Evolutionary conservation across 2,113 vertebrate genomes (phyloP), one percentile per base, ranked within the genome.

Genomic region (Hippocampus comes): DNA sequence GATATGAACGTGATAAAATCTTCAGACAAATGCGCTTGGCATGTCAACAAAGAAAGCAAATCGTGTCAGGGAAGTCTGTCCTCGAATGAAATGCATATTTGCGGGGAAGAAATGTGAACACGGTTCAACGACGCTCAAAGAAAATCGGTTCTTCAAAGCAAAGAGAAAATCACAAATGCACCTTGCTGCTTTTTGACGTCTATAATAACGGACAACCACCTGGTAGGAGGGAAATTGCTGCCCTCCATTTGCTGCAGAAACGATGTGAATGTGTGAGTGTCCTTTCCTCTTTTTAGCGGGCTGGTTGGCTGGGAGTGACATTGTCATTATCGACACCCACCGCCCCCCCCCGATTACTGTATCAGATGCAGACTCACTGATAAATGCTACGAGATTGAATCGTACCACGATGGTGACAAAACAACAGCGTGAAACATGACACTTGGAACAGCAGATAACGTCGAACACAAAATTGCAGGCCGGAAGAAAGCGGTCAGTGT

Each of bases 301-400:
- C 77, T 84, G 84, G 85, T 83, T 89, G 88, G 76, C 75, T 81
- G 82, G 70, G 87, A 89, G 81, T 89, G 86, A 90, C 88, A 88
- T 81, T 84, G 87, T 88, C 88, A 86, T 89, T 90, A 89, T 89
- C 79, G 81, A 89, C 90, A 85, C 85, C 76, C 82, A 81, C 78
- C 25, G 71, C 85, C 74, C 82, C 81, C n/a, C n/a, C n/a, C n/a
- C n/a, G n/a, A 90, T 88, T 76, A 84, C 77, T 82, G 73, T 66
- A 83, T 84, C 21, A 84, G 82, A 87, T 84, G 81, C 82, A 60
- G 64, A 21, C 70, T 77, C 69, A 68, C 59, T 55, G 77, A 76
- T 74, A 84, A 80, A 73, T 38, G 72, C 74, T 75, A 48, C 25
- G 70, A 51, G 60, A 63, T 70, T 42, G 42, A 46, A 30, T 78